These are phyloP conservation scores for Agrotis exclamationis DNA, from an alignment of 2,888 invertebrate species.

Conservation along the genomic window DNA sequence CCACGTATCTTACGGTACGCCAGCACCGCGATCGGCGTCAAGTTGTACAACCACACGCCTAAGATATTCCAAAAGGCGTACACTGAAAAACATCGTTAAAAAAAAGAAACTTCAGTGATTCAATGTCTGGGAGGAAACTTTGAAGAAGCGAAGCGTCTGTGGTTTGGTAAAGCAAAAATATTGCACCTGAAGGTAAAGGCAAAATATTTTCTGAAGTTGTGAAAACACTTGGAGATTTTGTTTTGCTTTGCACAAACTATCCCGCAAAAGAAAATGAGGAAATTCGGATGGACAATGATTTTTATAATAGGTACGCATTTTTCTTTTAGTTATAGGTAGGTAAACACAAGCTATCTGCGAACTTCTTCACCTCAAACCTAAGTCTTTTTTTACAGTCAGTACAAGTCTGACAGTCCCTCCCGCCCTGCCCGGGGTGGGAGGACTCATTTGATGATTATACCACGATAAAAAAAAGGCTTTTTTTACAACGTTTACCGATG, in stretches of 20 bases:
- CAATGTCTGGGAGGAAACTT: constrained; percentile 22
- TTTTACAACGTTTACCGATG: background rate
- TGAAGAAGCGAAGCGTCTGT: constrained; percentile 5
- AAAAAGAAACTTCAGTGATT: constrained; percentile 18
- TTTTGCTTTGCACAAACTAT: constrained; percentile 6
- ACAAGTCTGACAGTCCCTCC: too few species aligned
- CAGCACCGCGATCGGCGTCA: constrained; percentile 79
- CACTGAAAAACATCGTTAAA: constrained; percentile 72
- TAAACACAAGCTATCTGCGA: background rate
- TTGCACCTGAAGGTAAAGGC: background rate
- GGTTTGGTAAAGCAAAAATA: constrained; percentile 14
- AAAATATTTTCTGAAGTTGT: constrained; percentile 5
- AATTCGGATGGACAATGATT: background rate
- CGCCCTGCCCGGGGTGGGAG: too few species aligned
- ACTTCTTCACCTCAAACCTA: background rate
- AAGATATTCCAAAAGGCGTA: constrained; percentile 81
- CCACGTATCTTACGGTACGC: constrained; percentile 73
- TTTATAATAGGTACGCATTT: too few species aligned
- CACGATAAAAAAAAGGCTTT: too few species aligned
- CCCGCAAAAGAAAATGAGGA: too few species aligned
- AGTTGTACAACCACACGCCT: constrained; percentile 78
- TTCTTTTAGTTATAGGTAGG: background rate
- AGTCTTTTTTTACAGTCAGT: background rate
- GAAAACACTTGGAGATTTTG: background rate
- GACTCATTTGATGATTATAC: too few species aligned